Evolutionary conservation across 2,797 vertebrate genomes (phyloP), one percentile per base, ranked within the genome.

Genomic region (Cossypha polioptera): DNA sequence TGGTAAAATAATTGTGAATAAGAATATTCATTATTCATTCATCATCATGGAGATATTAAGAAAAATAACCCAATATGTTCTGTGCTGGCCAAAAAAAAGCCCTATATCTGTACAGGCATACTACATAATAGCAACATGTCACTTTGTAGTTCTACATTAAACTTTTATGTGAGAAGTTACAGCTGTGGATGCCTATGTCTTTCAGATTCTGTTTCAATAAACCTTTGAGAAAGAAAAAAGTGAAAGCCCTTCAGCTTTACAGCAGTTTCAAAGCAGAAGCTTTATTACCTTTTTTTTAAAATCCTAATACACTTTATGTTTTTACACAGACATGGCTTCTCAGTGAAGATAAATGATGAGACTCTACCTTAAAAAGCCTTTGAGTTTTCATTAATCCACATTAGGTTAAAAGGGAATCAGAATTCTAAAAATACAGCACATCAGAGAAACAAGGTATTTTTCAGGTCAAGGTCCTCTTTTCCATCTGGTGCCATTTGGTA

Each of bases 401-500:
- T 95, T 96, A 96, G 95, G 73, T 96, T 96, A 92, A 94, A 97
- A 97, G 87, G 67, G 94, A 94, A 95, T 92, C 73, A 33, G 75
- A 92, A 96, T 94, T 92, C 95, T 95, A 96, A 96, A 97, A 97
- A 94, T 94, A 96, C 48, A 86, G 45, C 82, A 94, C 92, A 96
- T 95, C 95, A 96, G 94, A 96, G 91, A 91, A 96, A 71, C 45
- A 86, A 90, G 94, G 88, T 92, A 94, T 94, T 96, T 96, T 91
- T 94, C 78, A 87, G 94, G 91, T 95, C 94, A 95, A 95, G 86
- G 80, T 93, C 85, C 50, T 88, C 88, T 84, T 91, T 96, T 86
- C 81, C 86, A 96, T 92, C 85, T 95, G 94, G 69, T 96, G 90
- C 88, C 67, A 53, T 94, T 97, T 94, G 85, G 88, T 92, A 90